Evolutionary conservation across 2,113 vertebrate genomes (phyloP).

Genomic region (Nematolebias whitei): DNA sequence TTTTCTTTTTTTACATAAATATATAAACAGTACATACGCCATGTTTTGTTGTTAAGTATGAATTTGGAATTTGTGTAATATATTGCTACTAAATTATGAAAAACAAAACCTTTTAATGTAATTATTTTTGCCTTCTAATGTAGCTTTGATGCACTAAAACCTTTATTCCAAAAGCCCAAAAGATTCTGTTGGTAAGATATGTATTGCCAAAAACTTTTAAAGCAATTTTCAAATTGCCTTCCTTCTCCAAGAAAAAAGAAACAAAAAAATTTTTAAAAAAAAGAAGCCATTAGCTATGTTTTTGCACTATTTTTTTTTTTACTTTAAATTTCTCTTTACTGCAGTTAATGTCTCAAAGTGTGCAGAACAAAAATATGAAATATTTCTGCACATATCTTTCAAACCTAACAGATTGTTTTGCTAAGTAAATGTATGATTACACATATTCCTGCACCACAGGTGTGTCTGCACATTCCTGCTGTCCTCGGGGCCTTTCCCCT

Average conservation of each 20-base stretch:
- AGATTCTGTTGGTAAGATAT: conserved; percentile 48
- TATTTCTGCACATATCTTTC: conserved; percentile 34
- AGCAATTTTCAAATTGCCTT: conserved; percentile 57
- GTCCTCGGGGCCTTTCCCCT: conserved; percentile 57
- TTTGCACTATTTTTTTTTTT: conserved; percentile 76
- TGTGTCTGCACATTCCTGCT: conserved; percentile 64
- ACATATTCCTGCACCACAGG: conserved; percentile 58
- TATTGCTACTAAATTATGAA: conserved; percentile 84
- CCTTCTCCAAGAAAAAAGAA: conserved; percentile 35
- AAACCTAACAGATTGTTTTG: conserved; percentile 4
- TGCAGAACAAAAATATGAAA: conserved; percentile 24
- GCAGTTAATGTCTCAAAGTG: conserved; percentile 31
- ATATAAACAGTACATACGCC: conserved; percentile 59
- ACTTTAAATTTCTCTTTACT: conserved; percentile 26
- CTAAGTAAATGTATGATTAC: conserved; percentile 22
- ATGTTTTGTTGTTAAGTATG: conserved; percentile 76
- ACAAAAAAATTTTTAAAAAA: too few relatives aligned
- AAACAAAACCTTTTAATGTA: conserved; percentile 74
- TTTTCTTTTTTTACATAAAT: conserved; percentile 46
- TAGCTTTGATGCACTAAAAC: conserved; percentile 84
- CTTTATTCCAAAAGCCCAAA: conserved; percentile 66
- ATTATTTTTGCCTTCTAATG: conserved; percentile 80
- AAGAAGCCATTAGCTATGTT: conserved; percentile 54
- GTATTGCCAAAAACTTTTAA: conserved; percentile 32
- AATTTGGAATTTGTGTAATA: conserved; percentile 84